A percentile compares a stretch with the other conserved stretches of the same genome.
Conservation (phyloP, 1,140 invertebrate species). For the Hyles vespertilio region DNA sequence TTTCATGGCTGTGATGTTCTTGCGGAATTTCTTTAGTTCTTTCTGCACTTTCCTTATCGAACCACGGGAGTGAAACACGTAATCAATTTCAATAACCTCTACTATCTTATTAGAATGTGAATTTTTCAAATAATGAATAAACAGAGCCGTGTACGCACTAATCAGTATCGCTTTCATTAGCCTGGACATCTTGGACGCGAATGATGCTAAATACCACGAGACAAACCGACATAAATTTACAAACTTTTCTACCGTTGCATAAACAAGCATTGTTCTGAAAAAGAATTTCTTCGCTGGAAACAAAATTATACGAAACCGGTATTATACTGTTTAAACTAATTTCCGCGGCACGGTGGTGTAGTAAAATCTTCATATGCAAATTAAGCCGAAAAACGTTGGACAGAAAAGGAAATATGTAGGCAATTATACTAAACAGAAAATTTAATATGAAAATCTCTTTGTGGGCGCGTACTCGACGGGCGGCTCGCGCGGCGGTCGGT, state of each 20-base stretch:
- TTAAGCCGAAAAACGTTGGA: conserved; percentile 27
- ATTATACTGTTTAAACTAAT: not conserved
- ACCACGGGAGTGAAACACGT: conserved; percentile 25
- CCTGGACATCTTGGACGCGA: conserved; percentile 30
- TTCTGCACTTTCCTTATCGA: conserved; percentile 2
- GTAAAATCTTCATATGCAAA: conserved; percentile 34
- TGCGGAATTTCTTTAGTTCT: conserved; percentile 9
- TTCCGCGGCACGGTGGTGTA: not conserved
- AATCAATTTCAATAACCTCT: conserved; percentile 40
- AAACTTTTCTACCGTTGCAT: too few relatives aligned
- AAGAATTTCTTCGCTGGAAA: conserved; percentile 1
- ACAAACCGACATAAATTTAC: too few relatives aligned
- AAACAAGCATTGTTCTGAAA: too few relatives aligned
- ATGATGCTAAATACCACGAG: too few relatives aligned
- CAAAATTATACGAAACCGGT: not conserved
- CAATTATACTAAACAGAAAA: conserved; percentile 65
- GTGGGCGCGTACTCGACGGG: conserved; percentile 29
- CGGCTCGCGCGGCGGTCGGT: conserved; percentile 29
- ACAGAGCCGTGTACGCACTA: conserved; percentile 28
- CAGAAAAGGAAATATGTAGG: conserved; percentile 43
- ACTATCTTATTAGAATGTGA: conserved; percentile 20
- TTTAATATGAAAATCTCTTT: conserved; percentile 67
- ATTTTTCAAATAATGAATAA: conserved; percentile 35
- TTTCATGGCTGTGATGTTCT: conserved; percentile 4
- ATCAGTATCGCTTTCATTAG: conserved; percentile 25